A percentile compares a stretch with the other conserved stretches of the same genome.
Evolutionary conservation across 2,888 invertebrate genomes (phyloP).

Genomic region (Eucera pruinosa): DNA sequence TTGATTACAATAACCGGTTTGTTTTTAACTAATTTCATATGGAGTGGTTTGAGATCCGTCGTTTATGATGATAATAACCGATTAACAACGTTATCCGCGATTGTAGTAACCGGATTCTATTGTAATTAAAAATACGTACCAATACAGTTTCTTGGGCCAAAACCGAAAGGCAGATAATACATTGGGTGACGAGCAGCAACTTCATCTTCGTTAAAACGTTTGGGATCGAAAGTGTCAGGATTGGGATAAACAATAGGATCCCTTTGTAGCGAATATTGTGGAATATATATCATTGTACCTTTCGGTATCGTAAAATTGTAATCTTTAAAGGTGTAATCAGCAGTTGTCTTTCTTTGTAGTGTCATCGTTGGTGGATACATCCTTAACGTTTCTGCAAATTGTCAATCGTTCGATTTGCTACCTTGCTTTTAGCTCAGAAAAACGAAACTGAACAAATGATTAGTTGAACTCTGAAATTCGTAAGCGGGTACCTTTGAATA

Average conservation of each 20-base stretch:
- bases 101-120: too few relatives aligned
- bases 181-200: conserved; percentile 69
- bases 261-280: conserved; percentile 74
- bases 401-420: neutral
- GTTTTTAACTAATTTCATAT: too few relatives aligned
- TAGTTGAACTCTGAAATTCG: neutral
- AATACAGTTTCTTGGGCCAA: conserved; percentile 80
- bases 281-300: conserved; percentile 60
- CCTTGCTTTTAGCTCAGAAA: too few relatives aligned
- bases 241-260: conserved; percentile 73
- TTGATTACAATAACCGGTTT: too few relatives aligned
- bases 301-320: conserved; percentile 70
- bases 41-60: too few relatives aligned
- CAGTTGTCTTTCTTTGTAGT: conserved; percentile 73
- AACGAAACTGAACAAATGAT: too few relatives aligned
- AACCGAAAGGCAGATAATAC: conserved; percentile 77
- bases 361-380: conserved; percentile 82
- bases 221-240: conserved; percentile 76
- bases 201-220: conserved; percentile 74
- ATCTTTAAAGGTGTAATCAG: conserved; percentile 70
- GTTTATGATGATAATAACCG: too few relatives aligned
- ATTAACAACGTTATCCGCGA: too few relatives aligned
- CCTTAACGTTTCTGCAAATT: conserved; percentile 83
- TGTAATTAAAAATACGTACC: too few relatives aligned
- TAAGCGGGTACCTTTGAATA: conserved; percentile 79